A percentile compares a stretch with the other conserved stretches of the same genome.
Conservation (phyloP, 2,113 vertebrate species). For the Paraplagusia blochii region DNA sequence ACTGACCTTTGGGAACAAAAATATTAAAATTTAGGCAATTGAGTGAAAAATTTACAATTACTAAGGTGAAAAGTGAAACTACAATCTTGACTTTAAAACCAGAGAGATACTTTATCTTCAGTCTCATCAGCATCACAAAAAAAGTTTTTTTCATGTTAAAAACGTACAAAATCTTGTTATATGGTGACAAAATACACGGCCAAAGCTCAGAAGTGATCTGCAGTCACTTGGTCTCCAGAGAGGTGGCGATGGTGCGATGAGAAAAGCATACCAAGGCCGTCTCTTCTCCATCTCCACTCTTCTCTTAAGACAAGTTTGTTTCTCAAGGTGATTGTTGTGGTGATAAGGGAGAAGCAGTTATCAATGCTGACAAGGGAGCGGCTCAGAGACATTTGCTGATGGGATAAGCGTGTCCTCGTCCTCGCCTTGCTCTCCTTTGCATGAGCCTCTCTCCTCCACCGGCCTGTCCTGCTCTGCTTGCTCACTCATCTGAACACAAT, state of each 20-base stretch:
- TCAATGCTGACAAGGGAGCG: constrained; percentile 77
- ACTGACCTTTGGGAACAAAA: too few relatives aligned
- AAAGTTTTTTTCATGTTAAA: too few relatives aligned
- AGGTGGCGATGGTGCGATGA: constrained; percentile 53
- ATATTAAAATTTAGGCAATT: too few relatives aligned
- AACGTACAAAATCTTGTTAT: background rate
- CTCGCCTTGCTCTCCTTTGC: constrained; percentile 61
- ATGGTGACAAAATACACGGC: constrained; percentile 15
- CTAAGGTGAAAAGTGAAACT: too few relatives aligned
- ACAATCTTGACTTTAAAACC: too few relatives aligned
- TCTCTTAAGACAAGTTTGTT: constrained; percentile 73
- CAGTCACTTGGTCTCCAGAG: constrained; percentile 51
- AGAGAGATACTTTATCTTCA: too few relatives aligned
- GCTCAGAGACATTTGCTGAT: constrained; percentile 68
- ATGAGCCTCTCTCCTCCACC: constrained; percentile 57
- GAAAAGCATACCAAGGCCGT: constrained; percentile 45
- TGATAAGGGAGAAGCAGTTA: constrained; percentile 77
- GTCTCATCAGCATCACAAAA: too few relatives aligned
- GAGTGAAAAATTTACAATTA: too few relatives aligned
- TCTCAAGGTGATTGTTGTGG: constrained; percentile 78
- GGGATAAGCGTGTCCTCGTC: constrained; percentile 75
- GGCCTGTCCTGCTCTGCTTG: constrained; percentile 61
- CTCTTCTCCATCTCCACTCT: constrained; percentile 52
- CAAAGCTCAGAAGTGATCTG: constrained; percentile 63
- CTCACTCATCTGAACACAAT: constrained; percentile 73